Percentiles rank a stretch among this genome's conserved stretches.
These are phyloP conservation scores for Macrophya alboannulata DNA, from an alignment of 2,888 invertebrate species.

Conservation along the genomic window DNA sequence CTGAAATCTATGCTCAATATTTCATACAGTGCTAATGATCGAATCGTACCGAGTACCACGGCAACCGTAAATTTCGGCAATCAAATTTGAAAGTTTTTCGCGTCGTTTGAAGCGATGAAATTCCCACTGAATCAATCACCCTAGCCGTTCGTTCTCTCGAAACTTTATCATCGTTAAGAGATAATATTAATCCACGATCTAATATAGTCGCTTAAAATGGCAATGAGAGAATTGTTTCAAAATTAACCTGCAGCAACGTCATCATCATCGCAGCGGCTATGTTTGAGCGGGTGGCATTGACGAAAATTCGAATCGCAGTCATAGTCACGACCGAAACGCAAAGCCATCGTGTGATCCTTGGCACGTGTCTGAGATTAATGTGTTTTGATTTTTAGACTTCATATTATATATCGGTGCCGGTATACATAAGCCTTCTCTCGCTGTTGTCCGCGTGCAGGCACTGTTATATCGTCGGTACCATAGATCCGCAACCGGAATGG, in stretches of 20 bases:
- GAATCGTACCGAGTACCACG: background rate
- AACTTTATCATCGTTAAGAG: background rate
- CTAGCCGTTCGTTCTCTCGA: background rate
- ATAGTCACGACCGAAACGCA: slow-evolving; percentile 13
- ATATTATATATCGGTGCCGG: slow-evolving; percentile 73
- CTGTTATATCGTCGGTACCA: slow-evolving; percentile 23
- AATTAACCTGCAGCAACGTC: background rate
- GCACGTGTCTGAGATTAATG: slow-evolving; percentile 79
- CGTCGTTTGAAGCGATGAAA: background rate
- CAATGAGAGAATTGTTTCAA: background rate
- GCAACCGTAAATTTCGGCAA: slow-evolving; percentile 25
- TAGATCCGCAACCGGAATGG: slow-evolving; percentile 18
- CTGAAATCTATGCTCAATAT: slow-evolving; percentile 29
- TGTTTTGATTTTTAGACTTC: slow-evolving; percentile 80
- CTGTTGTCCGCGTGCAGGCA: slow-evolving; percentile 67
- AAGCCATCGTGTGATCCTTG: slow-evolving; percentile 75
- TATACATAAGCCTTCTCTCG: slow-evolving; percentile 69
- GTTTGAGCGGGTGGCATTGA: background rate
- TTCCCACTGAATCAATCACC: background rate
- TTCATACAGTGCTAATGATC: slow-evolving; percentile 36
- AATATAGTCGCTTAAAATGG: background rate
- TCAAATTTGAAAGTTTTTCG: background rate
- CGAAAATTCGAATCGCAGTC: background rate
- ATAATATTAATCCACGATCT: background rate
- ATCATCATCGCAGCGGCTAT: background rate